Evolutionary conservation across 2,797 vertebrate species (phyloP).

Genomic region (Sciurus carolinensis): DNA sequence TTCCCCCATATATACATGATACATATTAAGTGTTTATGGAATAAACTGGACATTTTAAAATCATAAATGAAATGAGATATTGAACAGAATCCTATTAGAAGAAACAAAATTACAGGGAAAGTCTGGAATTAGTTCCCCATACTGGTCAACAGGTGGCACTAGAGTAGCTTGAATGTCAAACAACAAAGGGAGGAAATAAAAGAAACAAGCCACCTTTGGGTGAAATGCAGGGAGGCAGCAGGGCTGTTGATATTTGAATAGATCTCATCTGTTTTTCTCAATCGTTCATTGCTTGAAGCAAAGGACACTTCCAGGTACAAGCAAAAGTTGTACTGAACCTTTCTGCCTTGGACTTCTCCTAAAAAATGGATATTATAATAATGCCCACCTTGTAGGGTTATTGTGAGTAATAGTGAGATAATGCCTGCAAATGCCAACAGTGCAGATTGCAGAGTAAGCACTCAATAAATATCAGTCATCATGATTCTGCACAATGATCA

Average conservation of each 20-base stretch:
- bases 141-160: constrained; percentile 65
- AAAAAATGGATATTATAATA: neutral
- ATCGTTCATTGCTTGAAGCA: neutral
- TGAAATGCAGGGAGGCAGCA: neutral
- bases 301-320: constrained; percentile 1
- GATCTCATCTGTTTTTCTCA: neutral
- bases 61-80: neutral
- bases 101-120: neutral
- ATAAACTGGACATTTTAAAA: constrained; percentile 39
- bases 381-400: neutral
- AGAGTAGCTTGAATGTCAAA: constrained; percentile 51
- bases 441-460: neutral
- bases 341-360: neutral
- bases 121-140: neutral
- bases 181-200: constrained; percentile 59
- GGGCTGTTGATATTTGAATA: neutral
- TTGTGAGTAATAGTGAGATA: neutral
- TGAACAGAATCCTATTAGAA: constrained; percentile 6
- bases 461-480: neutral
- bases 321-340: neutral
- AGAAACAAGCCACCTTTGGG: neutral
- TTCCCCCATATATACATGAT: neutral
- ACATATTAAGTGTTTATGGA: neutral
- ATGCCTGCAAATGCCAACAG: neutral
- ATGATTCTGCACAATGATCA: neutral